Conservation (phyloP, 2,797 vertebrate species). For the Erethizon dorsatum region DNA sequence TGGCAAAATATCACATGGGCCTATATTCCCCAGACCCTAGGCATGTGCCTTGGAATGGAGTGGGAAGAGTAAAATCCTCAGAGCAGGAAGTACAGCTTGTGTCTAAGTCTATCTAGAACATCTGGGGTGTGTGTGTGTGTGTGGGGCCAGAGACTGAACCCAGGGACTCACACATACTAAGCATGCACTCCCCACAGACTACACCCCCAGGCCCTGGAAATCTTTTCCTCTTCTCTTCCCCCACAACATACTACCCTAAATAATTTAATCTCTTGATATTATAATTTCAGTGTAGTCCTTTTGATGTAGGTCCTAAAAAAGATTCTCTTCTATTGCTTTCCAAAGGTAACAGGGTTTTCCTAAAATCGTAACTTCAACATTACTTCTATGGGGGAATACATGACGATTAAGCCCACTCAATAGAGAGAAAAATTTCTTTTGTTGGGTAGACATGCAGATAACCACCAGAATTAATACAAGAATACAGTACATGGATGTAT, state of each 20-base stretch:
- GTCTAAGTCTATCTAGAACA: neutral
- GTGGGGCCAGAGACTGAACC: neutral
- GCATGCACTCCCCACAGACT: neutral
- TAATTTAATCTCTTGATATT: constrained; percentile 28
- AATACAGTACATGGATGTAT: neutral
- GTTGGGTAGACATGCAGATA: constrained; percentile 43
- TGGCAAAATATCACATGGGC: neutral
- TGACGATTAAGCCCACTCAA: neutral
- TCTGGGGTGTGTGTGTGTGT: neutral
- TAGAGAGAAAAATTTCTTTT: neutral
- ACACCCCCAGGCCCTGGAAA: neutral
- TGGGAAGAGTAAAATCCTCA: constrained; percentile 21
- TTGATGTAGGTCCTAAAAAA: constrained; percentile 36
- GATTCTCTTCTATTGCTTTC: constrained; percentile 17
- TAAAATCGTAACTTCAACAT: constrained; percentile 51
- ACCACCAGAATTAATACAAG: constrained; percentile 54
- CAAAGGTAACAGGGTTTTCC: constrained; percentile 29
- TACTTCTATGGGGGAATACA: neutral
- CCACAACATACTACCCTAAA: neutral
- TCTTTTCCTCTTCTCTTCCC: neutral
- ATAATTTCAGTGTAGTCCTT: constrained; percentile 21
- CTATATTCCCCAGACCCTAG: neutral
- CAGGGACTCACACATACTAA: neutral
- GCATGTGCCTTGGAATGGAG: neutral
- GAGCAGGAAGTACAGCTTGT: neutral